phyloP scores from a whole-genome alignment of 2,888 invertebrate species.

The Drosophila limbata region DNA sequence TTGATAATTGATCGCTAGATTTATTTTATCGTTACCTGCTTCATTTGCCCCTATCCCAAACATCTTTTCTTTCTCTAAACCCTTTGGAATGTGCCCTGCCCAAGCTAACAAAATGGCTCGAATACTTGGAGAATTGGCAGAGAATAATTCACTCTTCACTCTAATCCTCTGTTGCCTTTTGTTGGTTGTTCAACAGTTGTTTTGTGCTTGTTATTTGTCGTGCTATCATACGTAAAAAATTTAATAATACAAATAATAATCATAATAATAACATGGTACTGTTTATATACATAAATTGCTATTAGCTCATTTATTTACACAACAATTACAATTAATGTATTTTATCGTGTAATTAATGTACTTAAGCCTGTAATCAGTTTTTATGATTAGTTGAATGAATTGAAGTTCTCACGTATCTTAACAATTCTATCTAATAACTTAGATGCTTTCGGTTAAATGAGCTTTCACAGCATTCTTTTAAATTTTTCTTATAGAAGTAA shows the following conservation, averaged over 20 bases:
- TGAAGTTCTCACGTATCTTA: slow-evolving; percentile 33
- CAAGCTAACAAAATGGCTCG: background rate
- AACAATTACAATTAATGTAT: slow-evolving; percentile 13
- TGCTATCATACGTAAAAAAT: background rate
- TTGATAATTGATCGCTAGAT: background rate
- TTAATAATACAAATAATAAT: background rate
- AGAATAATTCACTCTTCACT: background rate
- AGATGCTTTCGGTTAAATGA: slow-evolving; percentile 15
- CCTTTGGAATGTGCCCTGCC: slow-evolving; percentile 3
- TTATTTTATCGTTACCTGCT: background rate
- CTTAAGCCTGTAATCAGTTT: slow-evolving; percentile 8
- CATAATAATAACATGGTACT: background rate
- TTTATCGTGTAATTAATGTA: too few relatives aligned
- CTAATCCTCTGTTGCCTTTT: background rate
- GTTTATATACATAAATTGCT: slow-evolving; percentile 4
- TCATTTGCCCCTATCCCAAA: background rate
- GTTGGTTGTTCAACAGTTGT: background rate
- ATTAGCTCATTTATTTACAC: slow-evolving; percentile 11
- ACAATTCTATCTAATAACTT: slow-evolving; percentile 14
- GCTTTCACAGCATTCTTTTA: slow-evolving; percentile 24
- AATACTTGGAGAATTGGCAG: background rate
- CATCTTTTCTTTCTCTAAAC: background rate
- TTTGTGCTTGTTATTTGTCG: background rate
- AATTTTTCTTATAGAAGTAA: slow-evolving; percentile 6
- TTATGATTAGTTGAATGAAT: slow-evolving; percentile 8